These are phyloP conservation scores for Pseudochaenichthys georgianus DNA, from an alignment of 2,797 vertebrate genomes.

Conservation along the genomic window DNA sequence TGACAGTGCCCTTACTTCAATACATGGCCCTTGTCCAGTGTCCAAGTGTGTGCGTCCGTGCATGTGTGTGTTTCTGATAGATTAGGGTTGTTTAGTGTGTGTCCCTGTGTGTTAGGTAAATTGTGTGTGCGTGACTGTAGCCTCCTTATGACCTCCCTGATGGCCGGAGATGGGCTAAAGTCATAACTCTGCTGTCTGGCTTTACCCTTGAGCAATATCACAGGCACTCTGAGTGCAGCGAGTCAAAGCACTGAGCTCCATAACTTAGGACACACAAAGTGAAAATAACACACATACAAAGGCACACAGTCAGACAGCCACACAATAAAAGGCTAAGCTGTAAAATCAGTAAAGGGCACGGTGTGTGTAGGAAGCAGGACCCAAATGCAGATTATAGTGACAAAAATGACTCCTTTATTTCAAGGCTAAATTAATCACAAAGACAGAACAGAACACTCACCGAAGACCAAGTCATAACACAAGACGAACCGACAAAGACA, in stretches of 20 bases:
- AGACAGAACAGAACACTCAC: no score
- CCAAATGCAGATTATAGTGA: no score
- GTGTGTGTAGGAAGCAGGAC: no score
- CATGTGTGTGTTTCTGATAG: conserved; percentile 39
- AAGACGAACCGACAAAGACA: no score
- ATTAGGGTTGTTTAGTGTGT: conserved; percentile 32
- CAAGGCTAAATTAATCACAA: no score
- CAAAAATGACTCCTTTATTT: no score
- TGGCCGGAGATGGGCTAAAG: conserved; percentile 75
- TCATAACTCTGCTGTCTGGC: conserved; percentile 81
- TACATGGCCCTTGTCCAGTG: conserved; percentile 64
- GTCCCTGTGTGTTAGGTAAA: conserved; percentile 38
- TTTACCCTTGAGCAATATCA: conserved; percentile 84
- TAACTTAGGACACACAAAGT: conserved; percentile 46
- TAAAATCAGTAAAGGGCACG: neutral
- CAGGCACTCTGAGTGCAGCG: conserved; percentile 68
- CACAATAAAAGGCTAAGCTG: neutral
- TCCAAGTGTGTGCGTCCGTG: conserved; percentile 30
- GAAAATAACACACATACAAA: conserved; percentile 28
- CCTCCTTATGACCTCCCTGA: conserved; percentile 77
- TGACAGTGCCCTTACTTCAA: conserved; percentile 68
- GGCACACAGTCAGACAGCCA: conserved; percentile 4
- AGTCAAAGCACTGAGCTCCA: conserved; percentile 68
- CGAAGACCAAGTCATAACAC: no score
- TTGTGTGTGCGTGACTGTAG: conserved; percentile 55